Evolutionary conservation across 2,888 invertebrate genomes (phyloP).

Genomic region (Lasioglossum zephyrum): DNA sequence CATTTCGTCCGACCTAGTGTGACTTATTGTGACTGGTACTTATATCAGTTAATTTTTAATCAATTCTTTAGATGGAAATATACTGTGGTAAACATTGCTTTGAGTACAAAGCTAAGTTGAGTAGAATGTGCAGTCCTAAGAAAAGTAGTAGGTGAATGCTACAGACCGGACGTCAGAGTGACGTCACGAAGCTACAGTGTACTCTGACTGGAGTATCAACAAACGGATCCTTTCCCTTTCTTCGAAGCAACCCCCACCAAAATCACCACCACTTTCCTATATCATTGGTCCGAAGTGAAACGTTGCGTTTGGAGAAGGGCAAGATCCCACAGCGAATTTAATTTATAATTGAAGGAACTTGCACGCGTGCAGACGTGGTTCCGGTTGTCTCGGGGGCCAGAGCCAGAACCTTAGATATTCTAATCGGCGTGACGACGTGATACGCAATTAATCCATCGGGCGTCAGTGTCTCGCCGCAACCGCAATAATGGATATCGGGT

Average conservation of each 20-base stretch:
- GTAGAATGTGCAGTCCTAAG: too few species aligned
- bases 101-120: too few species aligned
- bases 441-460: conserved; percentile 79
- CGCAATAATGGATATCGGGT: conserved; percentile 73
- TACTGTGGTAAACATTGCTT: too few species aligned
- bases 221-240: not conserved
- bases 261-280: not conserved
- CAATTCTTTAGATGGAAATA: too few species aligned
- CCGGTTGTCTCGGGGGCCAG: conserved; percentile 46
- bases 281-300: not conserved
- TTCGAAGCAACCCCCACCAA: not conserved
- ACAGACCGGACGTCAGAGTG: too few species aligned
- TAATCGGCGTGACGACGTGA: conserved; percentile 74
- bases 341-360: conserved; percentile 58
- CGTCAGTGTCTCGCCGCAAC: conserved; percentile 68
- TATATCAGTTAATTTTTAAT: too few species aligned
- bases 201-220: not conserved
- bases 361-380: conserved; percentile 14
- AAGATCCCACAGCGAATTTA: conserved; percentile 36
- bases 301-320: not conserved
- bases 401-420: conserved; percentile 65
- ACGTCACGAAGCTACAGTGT: too few species aligned
- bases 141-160: too few species aligned
- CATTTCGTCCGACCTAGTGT: not conserved
- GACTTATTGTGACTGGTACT: too few species aligned